phyloP scores from a whole-genome alignment of 2,797 vertebrate genomes.

The Anas flavirostris region DNA sequence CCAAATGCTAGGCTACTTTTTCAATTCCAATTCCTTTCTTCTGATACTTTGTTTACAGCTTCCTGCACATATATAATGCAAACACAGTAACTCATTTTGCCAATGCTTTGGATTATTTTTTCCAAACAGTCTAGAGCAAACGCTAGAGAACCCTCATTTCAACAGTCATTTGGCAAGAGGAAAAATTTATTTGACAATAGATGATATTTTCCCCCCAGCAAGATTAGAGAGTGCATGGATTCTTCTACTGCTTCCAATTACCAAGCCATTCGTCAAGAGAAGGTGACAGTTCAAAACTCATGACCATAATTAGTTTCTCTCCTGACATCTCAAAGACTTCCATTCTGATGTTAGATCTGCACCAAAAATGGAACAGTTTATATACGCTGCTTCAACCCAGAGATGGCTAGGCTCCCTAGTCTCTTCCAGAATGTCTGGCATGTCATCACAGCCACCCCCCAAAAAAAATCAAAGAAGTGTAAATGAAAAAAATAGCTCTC shows the following conservation, averaged over 20 bases:
- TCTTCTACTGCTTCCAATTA: conserved; percentile 29
- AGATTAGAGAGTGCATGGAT: background rate
- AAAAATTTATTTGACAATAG: background rate
- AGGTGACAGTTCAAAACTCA: conserved; percentile 13
- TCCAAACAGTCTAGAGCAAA: background rate
- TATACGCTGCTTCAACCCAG: background rate
- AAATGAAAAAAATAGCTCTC: background rate
- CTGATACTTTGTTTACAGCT: background rate
- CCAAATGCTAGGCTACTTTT: background rate
- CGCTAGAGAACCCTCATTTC: background rate
- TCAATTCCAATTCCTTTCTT: background rate
- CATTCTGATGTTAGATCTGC: background rate
- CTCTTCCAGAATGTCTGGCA: background rate
- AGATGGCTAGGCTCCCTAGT: background rate
- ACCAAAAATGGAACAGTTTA: background rate
- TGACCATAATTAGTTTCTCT: conserved; percentile 12
- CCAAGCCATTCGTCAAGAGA: background rate
- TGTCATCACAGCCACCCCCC: background rate
- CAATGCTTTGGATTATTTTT: background rate
- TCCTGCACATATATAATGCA: background rate
- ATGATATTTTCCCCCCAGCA: background rate
- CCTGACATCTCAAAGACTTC: background rate
- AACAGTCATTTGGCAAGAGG: background rate
- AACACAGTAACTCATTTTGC: background rate
- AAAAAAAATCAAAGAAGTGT: background rate